These are phyloP conservation scores for Drosophila phalerata DNA, from an alignment of 2,888 invertebrate species.

Conservation along the genomic window DNA sequence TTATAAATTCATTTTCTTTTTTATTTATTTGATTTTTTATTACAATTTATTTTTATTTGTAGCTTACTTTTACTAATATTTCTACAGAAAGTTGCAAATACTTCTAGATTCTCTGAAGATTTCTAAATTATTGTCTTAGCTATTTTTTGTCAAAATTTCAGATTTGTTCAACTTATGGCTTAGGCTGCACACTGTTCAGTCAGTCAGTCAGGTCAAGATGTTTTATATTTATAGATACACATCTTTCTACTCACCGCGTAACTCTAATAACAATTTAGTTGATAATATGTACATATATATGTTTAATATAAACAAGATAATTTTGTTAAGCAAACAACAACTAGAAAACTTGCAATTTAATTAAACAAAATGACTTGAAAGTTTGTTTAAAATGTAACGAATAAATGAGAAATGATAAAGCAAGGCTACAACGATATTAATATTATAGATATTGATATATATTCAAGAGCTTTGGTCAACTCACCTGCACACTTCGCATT, in stretches of 20 bases:
- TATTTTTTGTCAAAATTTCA: too few species aligned
- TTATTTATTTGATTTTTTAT: too few species aligned
- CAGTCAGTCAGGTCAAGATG: too few species aligned
- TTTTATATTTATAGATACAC: background rate
- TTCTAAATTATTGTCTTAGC: too few species aligned
- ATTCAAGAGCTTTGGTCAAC: background rate
- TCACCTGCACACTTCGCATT: slow-evolving; percentile 92
- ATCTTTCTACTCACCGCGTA: slow-evolving; percentile 9
- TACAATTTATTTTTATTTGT: too few species aligned
- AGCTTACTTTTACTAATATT: too few species aligned
- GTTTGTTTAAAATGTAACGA: background rate
- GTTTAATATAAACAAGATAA: slow-evolving; percentile 21
- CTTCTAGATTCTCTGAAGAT: too few species aligned
- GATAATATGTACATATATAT: background rate
- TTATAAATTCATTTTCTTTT: too few species aligned
- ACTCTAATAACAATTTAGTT: background rate
- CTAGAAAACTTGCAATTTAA: slow-evolving; percentile 4
- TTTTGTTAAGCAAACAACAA: slow-evolving; percentile 24
- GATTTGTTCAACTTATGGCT: too few species aligned
- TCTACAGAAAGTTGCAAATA: too few species aligned
- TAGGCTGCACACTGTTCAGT: too few species aligned
- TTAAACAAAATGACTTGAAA: slow-evolving; percentile 5
- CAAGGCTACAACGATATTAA: slow-evolving; percentile 36
- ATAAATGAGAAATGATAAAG: slow-evolving; percentile 18
- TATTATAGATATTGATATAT: background rate